Conservation (phyloP, 1,140 invertebrate genomes). For the Drosophila baimaii region DNA sequence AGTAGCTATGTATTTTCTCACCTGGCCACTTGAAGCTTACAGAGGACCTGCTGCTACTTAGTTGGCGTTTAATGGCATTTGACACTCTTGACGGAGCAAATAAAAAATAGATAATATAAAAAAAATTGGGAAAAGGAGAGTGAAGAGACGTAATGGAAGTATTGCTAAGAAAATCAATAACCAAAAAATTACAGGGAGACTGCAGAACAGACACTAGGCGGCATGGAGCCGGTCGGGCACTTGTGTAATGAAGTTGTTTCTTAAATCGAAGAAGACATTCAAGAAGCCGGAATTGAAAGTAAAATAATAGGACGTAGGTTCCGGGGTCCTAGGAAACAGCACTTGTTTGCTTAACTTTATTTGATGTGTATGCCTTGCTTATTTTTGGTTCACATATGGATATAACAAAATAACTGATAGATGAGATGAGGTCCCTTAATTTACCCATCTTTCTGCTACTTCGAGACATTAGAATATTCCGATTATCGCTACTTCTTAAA, state of each 20-base stretch:
- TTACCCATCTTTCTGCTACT: not conserved
- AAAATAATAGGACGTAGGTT: not conserved
- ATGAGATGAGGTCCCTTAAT: not conserved
- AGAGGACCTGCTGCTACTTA: slow-evolving; percentile 51
- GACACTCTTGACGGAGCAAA: slow-evolving; percentile 63
- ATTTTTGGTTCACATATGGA: not conserved
- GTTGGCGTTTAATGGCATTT: slow-evolving; percentile 79
- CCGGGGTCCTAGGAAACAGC: slow-evolving; percentile 16
- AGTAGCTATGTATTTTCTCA: slow-evolving; percentile 62
- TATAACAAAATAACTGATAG: slow-evolving; percentile 1
- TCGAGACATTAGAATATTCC: not conserved
- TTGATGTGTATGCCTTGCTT: too few relatives aligned
- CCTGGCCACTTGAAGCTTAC: slow-evolving; percentile 60
- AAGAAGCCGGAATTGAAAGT: not conserved
- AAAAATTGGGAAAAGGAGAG: slow-evolving; percentile 8
- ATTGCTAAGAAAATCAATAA: slow-evolving; percentile 68
- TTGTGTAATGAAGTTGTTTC: slow-evolving; percentile 67
- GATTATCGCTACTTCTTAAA: too few relatives aligned
- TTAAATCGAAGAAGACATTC: slow-evolving; percentile 10
- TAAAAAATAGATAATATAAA: slow-evolving; percentile 33
- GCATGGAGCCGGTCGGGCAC: slow-evolving; percentile 40
- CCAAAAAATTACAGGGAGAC: slow-evolving; percentile 30
- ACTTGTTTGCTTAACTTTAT: slow-evolving; percentile 71
- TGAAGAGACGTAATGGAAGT: slow-evolving; percentile 52
- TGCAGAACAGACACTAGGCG: slow-evolving; percentile 22